These are phyloP conservation scores for Guaruba guarouba DNA, from an alignment of 2,113 vertebrate species.

Conservation along the genomic window DNA sequence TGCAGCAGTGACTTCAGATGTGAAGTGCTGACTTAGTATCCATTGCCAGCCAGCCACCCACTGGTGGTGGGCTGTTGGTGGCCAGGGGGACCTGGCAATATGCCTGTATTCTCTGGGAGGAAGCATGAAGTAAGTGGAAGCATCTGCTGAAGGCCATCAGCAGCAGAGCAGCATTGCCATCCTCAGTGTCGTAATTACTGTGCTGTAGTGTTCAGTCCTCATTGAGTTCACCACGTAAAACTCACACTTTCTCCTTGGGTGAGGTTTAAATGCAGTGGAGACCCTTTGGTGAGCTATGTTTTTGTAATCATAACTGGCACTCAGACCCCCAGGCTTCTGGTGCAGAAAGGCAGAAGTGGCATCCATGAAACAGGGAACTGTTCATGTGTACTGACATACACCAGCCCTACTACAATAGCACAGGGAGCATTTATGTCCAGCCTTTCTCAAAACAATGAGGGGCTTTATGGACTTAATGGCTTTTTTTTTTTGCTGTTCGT, in stretches of 20 bases:
- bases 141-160: not conserved
- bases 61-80: not conserved
- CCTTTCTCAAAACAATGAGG: not conserved
- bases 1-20: not conserved
- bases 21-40: not conserved
- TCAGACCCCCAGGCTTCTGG: not conserved
- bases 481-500: not conserved
- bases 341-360: not conserved
- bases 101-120: rapidly evolving
- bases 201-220: not conserved
- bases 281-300: not conserved
- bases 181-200: not conserved
- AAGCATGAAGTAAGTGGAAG: not conserved
- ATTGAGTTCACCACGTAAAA: not conserved
- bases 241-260: not conserved
- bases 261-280: not conserved
- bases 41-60: not conserved
- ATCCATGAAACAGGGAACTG: not conserved
- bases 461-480: not conserved
- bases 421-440: not conserved
- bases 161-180: not conserved
- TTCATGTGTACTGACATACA: not conserved
- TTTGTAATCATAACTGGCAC: not conserved
- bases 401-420: not conserved
- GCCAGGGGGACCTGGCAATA: not conserved